Evolutionary conservation across 1,140 invertebrate genomes (phyloP), one percentile per base, ranked within the genome.

Genomic region (Drosophila watanabei): DNA sequence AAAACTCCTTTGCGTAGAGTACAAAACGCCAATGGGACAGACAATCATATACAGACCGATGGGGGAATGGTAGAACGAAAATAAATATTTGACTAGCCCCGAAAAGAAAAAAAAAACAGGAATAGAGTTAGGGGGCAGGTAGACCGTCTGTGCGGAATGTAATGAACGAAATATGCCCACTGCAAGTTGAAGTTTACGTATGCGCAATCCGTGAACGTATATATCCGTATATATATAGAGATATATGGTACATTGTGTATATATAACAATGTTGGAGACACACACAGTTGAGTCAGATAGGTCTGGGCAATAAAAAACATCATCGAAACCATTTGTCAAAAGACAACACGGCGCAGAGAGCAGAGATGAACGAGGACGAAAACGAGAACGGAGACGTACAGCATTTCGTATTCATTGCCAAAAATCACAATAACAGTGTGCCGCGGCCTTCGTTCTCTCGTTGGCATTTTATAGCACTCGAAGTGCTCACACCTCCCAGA

Each of bases 361-460:
- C 5, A 1, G 46, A 52, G 30, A 54, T 28, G 48, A 32, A 61
- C 30, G 39, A 37, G 52, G 56, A 60, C 28, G 61, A 46, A 46
- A 64, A 49, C 52, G 63, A 62, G 46, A 39, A 63, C 41, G 72
- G 71, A 75, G 46, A 63, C 52, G 59, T 68, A 68, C 62, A 51
- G 83, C 80, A 90, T 90, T 90, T 90, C 82, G 82, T 90, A 90
- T 90, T 90, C 86, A 90, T 90, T 90, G 86, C 86, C 86, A 90
- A 86, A 90, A 90, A 90, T 90, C 86, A 89, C 85, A 89, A 89
- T 90, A 89, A 85, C 85, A 76, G 63, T 61, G 66, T 51, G 54
- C 37, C 45, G 52, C 35, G 30, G 41, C 14, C 63, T 37, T 60
- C 56, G 30, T 20, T 45, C 54, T 28, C 54, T 56, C 61, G 54